Evolutionary conservation across 2,888 invertebrate genomes (phyloP).

Genomic region (Dione vanillae): DNA sequence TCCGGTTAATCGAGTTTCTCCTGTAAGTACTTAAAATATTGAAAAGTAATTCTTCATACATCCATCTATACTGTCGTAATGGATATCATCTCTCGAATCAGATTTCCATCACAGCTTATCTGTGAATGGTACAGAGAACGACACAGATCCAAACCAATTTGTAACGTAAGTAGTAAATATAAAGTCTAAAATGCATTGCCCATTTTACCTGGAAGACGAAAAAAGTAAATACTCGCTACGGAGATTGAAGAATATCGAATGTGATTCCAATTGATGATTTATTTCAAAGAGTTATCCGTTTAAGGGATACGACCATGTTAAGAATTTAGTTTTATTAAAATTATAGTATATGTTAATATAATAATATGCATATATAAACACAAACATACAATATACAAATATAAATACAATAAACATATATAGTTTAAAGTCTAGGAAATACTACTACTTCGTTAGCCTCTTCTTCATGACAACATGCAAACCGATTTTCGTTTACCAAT

Average conservation of each 20-base stretch:
- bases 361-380: too few relatives aligned
- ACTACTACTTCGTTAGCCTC: too few relatives aligned
- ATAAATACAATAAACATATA: too few relatives aligned
- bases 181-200: constrained; percentile 23
- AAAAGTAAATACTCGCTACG: constrained; percentile 34
- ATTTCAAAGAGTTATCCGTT: constrained; percentile 13
- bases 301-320: constrained; percentile 7
- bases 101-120: constrained; percentile 41
- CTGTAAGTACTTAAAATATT: background rate
- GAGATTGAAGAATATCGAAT: constrained; percentile 37
- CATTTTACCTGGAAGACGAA: constrained; percentile 23
- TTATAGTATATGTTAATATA: too few relatives aligned
- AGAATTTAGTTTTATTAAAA: background rate
- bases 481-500: too few relatives aligned
- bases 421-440: too few relatives aligned
- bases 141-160: constrained; percentile 17
- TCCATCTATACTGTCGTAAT: constrained; percentile 26
- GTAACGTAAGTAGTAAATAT: background rate
- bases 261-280: constrained; percentile 33
- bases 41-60: background rate
- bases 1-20: background rate
- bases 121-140: constrained; percentile 12
- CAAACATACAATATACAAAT: too few relatives aligned
- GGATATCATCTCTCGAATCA: constrained; percentile 43
- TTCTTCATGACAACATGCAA: too few relatives aligned